Evolutionary conservation across 2,888 invertebrate genomes (phyloP), one percentile per base, ranked within the genome.

Genomic region (Bursaphelenchus okinawaensis): DNA sequence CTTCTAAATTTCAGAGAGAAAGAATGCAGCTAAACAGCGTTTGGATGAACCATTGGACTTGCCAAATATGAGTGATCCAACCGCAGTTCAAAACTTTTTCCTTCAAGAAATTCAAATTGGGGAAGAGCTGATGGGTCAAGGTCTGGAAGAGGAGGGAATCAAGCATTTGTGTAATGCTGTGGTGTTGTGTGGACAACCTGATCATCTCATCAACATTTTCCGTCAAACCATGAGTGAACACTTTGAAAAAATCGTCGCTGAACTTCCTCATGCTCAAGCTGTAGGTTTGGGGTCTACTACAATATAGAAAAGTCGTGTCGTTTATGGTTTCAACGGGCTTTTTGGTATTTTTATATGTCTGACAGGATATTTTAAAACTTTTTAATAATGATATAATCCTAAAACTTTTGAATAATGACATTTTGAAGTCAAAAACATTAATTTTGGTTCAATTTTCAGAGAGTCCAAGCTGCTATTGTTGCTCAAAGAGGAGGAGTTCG

Each of bases 161-260:
- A 93, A 94, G 84, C 96, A 96, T 86, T 88, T 98, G 74, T 91
- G 92, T 52, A 93, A 93, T 84, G 96, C 96, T 8, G 91, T 98
- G n/a, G 91, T 93, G 4, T 91, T 96, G 26, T 96, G 96, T 83
- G 94, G 93, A 12, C 93, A 96, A 84, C 91, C 93, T 0, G 89
- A 90, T 79, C 91, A 93, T 83, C 86, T 94, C 61, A 87, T 94
- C 58, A 88, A 90, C 83, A 90, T 92, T 68, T 87, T 98, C 62
- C 92, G 94, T 85, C 92, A 93, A 85, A 93, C 95, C 31, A 87
- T 98, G 85, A 94, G 96, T 64, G 91, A 93, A 22, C 91, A 91
- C 81, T 91, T 94, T 84, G 96, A 94, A 88, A 51, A 26, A n/a
- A 59, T 59, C 19, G 19, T 59, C 16, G 60, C 31, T 16, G 60